Percentiles rank a stretch among this genome's conserved stretches.
Evolutionary conservation across 1,140 invertebrate species (phyloP).

Genomic region (Agrypnia vestita): DNA sequence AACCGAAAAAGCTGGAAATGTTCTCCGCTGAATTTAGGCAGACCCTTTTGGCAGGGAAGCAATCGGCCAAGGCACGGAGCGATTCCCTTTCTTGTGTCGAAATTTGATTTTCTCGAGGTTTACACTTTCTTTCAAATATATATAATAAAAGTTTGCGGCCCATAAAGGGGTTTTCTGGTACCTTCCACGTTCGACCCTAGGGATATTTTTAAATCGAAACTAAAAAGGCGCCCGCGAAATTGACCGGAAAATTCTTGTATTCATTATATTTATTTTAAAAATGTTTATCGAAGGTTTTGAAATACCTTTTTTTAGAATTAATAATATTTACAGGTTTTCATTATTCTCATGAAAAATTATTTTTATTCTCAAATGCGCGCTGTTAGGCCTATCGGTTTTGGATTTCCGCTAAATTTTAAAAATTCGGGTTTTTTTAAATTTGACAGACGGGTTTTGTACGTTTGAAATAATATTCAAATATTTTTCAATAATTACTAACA

Average conservation of each 20-base stretch:
- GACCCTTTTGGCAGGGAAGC: not conserved
- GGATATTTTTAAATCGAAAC: not conserved
- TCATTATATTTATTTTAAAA: not conserved
- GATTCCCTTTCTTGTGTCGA: slow-evolving; percentile 17
- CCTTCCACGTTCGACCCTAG: not conserved
- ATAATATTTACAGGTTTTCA: too few relatives aligned
- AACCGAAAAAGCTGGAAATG: too few relatives aligned
- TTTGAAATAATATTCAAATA: too few relatives aligned
- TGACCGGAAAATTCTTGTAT: not conserved
- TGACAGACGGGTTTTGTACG: too few relatives aligned
- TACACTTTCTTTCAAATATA: slow-evolving; percentile 1
- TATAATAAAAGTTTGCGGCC: slow-evolving; percentile 9
- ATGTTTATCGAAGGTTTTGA: too few relatives aligned
- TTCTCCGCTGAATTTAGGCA: not conserved
- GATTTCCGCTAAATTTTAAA: too few relatives aligned
- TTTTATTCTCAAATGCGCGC: too few relatives aligned
- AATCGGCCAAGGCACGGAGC: not conserved
- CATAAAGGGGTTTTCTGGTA: not conserved
- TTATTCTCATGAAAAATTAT: too few relatives aligned
- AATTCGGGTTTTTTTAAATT: too few relatives aligned
- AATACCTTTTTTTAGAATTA: too few relatives aligned
- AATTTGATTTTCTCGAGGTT: slow-evolving; percentile 23
- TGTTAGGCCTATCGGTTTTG: too few relatives aligned
- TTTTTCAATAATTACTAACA: too few relatives aligned
- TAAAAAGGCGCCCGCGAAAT: not conserved